Percentiles rank a stretch among this genome's conserved stretches.
Conservation (phyloP, 2,888 invertebrate species). For the Mimachlamys varia region DNA sequence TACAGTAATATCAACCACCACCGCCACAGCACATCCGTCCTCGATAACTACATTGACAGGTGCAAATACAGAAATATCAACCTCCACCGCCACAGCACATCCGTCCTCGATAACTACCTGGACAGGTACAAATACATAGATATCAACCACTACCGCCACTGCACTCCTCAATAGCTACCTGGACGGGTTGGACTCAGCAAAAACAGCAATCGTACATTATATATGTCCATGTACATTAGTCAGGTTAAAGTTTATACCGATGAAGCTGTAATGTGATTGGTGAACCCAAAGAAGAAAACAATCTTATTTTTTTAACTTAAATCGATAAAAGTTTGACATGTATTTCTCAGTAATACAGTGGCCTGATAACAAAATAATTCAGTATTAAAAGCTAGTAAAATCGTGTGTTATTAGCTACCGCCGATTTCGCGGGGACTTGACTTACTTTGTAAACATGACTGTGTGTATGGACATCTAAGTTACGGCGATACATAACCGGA, state of each 20-base stretch:
- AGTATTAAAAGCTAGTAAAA: no score
- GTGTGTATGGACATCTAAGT: constrained; percentile 36
- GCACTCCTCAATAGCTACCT: background rate
- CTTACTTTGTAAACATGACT: constrained; percentile 41
- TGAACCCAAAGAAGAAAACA: no score
- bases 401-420: no score
- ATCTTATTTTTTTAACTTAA: no score
- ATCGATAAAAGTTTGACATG: no score
- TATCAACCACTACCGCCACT: background rate
- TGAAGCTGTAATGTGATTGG: no score
- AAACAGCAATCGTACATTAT: no score
- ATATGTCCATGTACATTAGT: no score
- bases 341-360: no score
- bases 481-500: constrained; percentile 34
- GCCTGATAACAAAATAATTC: no score
- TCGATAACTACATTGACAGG: background rate
- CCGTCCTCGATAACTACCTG: background rate
- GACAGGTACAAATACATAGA: background rate
- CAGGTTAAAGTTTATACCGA: no score
- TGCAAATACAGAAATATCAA: background rate
- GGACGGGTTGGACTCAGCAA: background rate
- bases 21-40: background rate
- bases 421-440: no score
- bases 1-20: background rate
- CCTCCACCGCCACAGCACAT: background rate